phyloP scores from a whole-genome alignment of 2,888 invertebrate genomes.

The Meteorus colon region DNA sequence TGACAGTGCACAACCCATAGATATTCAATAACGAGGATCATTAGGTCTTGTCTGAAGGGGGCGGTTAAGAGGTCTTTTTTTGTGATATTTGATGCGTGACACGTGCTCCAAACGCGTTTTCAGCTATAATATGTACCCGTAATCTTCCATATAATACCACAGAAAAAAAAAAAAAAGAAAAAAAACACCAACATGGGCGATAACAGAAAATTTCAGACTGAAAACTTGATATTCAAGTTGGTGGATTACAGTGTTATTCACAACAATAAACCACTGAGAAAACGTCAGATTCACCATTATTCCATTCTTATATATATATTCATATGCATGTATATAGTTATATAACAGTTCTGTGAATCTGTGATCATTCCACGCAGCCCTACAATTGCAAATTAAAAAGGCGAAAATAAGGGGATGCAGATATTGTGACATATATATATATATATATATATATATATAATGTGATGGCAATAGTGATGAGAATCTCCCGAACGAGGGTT shows the following conservation, averaged over 20 bases:
- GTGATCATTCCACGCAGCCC: conserved; percentile 42
- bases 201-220: too few species aligned
- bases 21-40: conserved; percentile 71
- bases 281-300: not conserved
- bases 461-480: conserved; percentile 49
- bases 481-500: conserved; percentile 45
- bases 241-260: too few species aligned
- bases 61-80: conserved; percentile 50
- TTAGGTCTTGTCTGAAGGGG: conserved; percentile 56
- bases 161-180: not conserved
- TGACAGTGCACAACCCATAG: conserved; percentile 64
- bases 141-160: not conserved
- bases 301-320: not conserved
- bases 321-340: not conserved
- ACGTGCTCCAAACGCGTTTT: conserved; percentile 63
- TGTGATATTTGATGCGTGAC: conserved; percentile 69
- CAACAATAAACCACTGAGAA: not conserved
- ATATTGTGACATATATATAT: not conserved
- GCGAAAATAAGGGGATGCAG: not conserved
- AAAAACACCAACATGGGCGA: not conserved
- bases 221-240: too few species aligned
- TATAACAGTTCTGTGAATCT: conserved; percentile 50
- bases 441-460: conserved; percentile 18
- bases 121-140: conserved; percentile 53
- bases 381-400: not conserved